These are phyloP conservation scores for Eilema depressum DNA, from an alignment of 2,888 invertebrate genomes.

Conservation along the genomic window DNA sequence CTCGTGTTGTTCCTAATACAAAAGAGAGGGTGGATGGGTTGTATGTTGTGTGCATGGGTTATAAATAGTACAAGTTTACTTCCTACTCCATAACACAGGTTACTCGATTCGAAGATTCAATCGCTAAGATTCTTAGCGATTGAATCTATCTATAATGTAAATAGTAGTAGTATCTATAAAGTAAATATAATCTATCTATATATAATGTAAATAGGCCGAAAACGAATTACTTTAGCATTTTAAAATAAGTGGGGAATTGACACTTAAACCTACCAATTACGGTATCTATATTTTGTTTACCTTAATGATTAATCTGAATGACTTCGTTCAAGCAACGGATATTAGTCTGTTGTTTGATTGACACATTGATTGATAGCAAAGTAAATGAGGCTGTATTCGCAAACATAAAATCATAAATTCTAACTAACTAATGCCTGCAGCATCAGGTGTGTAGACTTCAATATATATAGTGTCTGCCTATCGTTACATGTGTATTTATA, in stretches of 20 bases:
- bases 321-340: slow-evolving; percentile 7
- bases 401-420: slow-evolving; percentile 14
- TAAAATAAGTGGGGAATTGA: background rate
- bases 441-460: background rate
- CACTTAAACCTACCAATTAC: slow-evolving; percentile 6
- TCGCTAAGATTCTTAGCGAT: too few relatives aligned
- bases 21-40: too few relatives aligned
- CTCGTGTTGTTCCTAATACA: too few relatives aligned
- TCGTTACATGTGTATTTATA: too few relatives aligned
- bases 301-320: slow-evolving; percentile 8
- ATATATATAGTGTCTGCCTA: background rate
- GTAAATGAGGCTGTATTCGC: slow-evolving; percentile 20
- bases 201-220: too few relatives aligned
- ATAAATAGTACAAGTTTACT: too few relatives aligned
- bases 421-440: background rate
- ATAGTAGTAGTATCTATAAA: too few relatives aligned
- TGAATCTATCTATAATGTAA: too few relatives aligned
- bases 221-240: background rate
- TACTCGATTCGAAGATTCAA: too few relatives aligned
- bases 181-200: too few relatives aligned
- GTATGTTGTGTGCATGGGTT: too few relatives aligned
- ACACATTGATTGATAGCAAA: slow-evolving; percentile 22
- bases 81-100: too few relatives aligned
- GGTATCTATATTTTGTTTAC: slow-evolving; percentile 5
- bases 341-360: slow-evolving; percentile 18